Percentiles rank a stretch among this genome's conserved stretches.
Conservation (phyloP, 2,797 vertebrate species). For the Brachyalestes nurse region DNA sequence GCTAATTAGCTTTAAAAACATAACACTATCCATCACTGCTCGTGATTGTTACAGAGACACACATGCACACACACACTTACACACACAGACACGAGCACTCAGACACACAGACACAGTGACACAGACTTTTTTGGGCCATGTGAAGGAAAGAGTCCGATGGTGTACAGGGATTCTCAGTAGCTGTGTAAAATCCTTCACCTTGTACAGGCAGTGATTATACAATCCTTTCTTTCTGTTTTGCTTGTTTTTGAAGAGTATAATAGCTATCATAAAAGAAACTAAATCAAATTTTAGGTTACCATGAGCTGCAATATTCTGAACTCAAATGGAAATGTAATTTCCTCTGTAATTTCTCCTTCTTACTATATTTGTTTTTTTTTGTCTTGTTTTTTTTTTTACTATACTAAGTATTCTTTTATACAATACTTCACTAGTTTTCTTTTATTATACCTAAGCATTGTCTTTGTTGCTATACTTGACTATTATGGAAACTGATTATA, state of each 20-base stretch:
- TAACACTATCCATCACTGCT: slow-evolving; percentile 97
- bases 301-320: too few species aligned
- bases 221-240: not conserved
- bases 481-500: too few species aligned
- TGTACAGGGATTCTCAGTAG: not conserved
- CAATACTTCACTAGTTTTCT: too few species aligned
- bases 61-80: slow-evolving; percentile 68
- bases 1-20: slow-evolving; percentile 99
- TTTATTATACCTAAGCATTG: too few species aligned
- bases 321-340: too few species aligned
- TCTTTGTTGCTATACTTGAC: too few species aligned
- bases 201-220: not conserved
- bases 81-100: slow-evolving; percentile 12
- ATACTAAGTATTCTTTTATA: too few species aligned
- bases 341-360: too few species aligned
- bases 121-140: not conserved
- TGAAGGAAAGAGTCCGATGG: not conserved
- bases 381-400: too few species aligned
- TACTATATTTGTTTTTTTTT: too few species aligned
- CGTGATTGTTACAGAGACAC: slow-evolving; percentile 83
- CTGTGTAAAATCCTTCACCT: not conserved
- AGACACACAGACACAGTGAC: slow-evolving; percentile 11
- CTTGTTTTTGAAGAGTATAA: not conserved
- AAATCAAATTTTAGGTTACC: too few species aligned
- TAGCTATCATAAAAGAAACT: too few species aligned